Conservation (phyloP, 2,888 invertebrate species). For the Byasa hedistus region DNA sequence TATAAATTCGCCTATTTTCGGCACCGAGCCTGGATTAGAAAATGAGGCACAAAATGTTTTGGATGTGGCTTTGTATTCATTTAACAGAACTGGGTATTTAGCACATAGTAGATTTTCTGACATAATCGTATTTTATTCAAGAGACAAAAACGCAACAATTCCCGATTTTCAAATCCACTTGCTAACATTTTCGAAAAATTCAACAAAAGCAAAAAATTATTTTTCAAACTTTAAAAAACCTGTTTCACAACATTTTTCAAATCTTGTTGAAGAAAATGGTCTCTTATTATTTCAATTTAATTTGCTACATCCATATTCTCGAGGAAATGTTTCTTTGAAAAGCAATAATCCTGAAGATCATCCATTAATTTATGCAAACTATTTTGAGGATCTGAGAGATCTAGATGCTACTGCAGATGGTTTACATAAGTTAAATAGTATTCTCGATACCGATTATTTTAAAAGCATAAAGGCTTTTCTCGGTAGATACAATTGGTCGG, state of each 20-base stretch:
- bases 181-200: constrained; percentile 49
- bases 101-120: constrained; percentile 77
- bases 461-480: constrained; percentile 47
- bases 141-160: constrained; percentile 44
- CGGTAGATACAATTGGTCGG: constrained; percentile 45
- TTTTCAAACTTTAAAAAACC: constrained; percentile 49
- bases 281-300: constrained; percentile 55
- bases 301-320: constrained; percentile 72
- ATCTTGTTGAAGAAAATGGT: constrained; percentile 46
- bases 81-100: constrained; percentile 72
- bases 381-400: constrained; percentile 79
- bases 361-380: constrained; percentile 82
- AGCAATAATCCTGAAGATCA: constrained; percentile 78
- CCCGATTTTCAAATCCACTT: constrained; percentile 55
- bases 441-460: constrained; percentile 49
- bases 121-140: constrained; percentile 52
- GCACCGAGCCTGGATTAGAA: constrained; percentile 45
- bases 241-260: constrained; percentile 41
- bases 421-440: constrained; percentile 47
- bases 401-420: constrained; percentile 51
- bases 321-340: constrained; percentile 77
- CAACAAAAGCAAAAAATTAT: constrained; percentile 6
- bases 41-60: constrained; percentile 43
- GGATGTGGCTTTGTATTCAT: constrained; percentile 68
- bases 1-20: constrained; percentile 58